Conservation (phyloP, 2,113 vertebrate genomes). For the Zapornia atra region DNA sequence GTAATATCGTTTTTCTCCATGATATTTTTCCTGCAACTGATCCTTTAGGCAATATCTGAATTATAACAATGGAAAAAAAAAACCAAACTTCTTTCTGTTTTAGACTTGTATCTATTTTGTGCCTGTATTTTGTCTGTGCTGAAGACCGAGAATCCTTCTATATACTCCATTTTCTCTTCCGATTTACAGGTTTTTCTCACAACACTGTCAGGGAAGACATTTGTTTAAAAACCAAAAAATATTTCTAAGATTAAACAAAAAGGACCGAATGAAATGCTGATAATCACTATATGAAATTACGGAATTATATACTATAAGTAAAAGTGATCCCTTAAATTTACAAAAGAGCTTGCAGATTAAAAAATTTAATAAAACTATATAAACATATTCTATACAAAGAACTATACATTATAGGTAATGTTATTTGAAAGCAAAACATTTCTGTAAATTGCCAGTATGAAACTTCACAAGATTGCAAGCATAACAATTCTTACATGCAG, state of each 20-base stretch:
- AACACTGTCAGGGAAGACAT: neutral
- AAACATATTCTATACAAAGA: neutral
- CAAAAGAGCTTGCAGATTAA: neutral
- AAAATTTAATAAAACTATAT: neutral
- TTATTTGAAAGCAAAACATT: neutral
- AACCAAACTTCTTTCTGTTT: neutral
- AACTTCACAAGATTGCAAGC: neutral
- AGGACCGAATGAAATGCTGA: neutral
- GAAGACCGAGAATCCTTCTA: neutral
- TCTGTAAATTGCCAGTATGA: neutral
- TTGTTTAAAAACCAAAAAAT: neutral
- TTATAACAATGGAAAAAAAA: neutral
- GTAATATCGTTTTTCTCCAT: neutral
- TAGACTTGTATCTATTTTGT: neutral
- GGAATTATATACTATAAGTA: neutral
- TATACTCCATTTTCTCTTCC: neutral
- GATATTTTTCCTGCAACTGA: neutral
- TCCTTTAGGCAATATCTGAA: neutral
- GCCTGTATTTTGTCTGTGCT: neutral
- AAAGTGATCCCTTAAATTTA: neutral
- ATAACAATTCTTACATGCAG: neutral
- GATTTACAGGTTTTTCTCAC: neutral
- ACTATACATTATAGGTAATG: neutral
- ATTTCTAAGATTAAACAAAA: neutral
- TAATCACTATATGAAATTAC: neutral